Evolutionary conservation across 2,888 invertebrate species (phyloP), one percentile per base, ranked within the genome.

Genomic region (Biston stratarius): DNA sequence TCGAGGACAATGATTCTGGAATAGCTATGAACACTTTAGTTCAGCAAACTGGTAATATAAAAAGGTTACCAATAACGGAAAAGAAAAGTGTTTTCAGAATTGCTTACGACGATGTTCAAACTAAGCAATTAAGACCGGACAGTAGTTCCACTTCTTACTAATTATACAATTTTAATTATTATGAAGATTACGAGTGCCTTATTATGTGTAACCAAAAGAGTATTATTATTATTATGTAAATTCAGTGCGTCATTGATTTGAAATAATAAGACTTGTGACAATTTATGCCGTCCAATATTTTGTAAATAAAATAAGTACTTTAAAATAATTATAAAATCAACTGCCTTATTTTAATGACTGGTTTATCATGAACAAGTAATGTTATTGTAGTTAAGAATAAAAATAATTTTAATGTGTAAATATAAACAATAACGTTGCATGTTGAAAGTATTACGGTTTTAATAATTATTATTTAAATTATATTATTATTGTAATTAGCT

Each of bases 21-120:
- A 97, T 97, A 73, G 96, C 96, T 8, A 95, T 97, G 93, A 96
- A 96, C 59, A 95, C 95, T 0, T 83, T 92, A 69, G 86, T 87
- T 49, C 92, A 93, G 74, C 92, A 95, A 67, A 90, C 94, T 55
- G 94, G 94, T 69, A 94, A 95, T 79, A 94, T 95, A 9, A 95
- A 95, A 70, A 92, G 96, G 70, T 94, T 96, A 78, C 95, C 96
- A 15, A 96, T 96, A 69, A 96, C 96, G 6, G 98, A 98, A 80
- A 98, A 98, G 91, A 98, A 98, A 84, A 98, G 98, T 83, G 96
- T 98, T 38, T 98, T 98, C 82, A 98, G 98, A 8, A 98, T 98
- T 75, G 98, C 98, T 0, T 98, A 98, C 83, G 97, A 97, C 81
- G 98, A 98, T 81, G 97, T 98, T 79, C 97, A 97, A 75, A 98